Evolutionary conservation across 2,113 vertebrate genomes (phyloP).

Genomic region (Myiagra hebetior): DNA sequence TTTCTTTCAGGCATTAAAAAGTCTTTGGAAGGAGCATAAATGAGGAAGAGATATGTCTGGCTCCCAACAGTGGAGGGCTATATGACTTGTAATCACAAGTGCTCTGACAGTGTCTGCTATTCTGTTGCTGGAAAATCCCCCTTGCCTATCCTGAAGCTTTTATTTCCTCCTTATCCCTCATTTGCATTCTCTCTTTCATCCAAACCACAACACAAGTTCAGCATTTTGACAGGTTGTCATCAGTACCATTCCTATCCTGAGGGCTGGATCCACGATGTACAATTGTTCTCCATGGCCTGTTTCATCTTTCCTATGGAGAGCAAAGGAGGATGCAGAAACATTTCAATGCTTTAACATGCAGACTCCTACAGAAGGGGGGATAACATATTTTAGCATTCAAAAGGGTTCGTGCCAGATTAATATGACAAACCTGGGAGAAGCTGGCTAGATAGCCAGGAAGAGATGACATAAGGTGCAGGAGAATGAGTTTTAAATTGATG

Average conservation of each 20-base stretch:
- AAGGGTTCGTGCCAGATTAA: not conserved
- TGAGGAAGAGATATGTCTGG: not conserved
- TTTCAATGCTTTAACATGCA: not conserved
- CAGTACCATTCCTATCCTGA: slow-evolving; percentile 24
- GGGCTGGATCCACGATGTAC: not conserved
- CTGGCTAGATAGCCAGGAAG: not conserved
- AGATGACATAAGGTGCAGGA: not conserved
- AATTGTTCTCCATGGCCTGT: not conserved
- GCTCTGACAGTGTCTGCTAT: not conserved
- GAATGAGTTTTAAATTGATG: slow-evolving; percentile 2
- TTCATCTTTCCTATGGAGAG: not conserved
- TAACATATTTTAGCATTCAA: not conserved
- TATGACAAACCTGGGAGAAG: not conserved
- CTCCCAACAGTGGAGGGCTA: not conserved
- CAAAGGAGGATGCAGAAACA: not conserved
- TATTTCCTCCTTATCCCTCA: slow-evolving; percentile 13
- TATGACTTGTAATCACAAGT: slow-evolving; percentile 1
- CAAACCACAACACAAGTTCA: not conserved
- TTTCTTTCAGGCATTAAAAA: not conserved
- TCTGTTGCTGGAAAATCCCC: not conserved
- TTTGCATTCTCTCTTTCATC: slow-evolving; percentile 57
- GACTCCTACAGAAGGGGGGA: not conserved
- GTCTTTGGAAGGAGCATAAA: slow-evolving; percentile 6
- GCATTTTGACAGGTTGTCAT: slow-evolving; percentile 35
- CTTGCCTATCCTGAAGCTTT: not conserved